phyloP scores from a whole-genome alignment of 2,113 vertebrate genomes.

The Galeopterus variegatus region DNA sequence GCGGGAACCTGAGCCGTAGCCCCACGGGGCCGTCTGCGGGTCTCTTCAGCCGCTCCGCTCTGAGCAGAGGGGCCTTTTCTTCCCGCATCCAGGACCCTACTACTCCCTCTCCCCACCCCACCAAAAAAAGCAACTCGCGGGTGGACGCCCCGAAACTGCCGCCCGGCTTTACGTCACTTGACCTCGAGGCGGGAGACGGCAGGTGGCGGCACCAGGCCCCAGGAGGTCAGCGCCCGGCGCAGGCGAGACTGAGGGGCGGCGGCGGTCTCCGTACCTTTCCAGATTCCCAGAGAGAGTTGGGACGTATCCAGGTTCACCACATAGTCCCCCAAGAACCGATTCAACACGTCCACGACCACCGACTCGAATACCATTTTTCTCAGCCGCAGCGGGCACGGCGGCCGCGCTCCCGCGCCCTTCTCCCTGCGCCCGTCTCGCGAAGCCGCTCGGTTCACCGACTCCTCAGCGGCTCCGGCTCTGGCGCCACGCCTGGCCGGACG shows the following conservation, averaged over 20 bases:
- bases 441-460: conserved; percentile 23
- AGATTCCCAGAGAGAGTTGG: conserved; percentile 97
- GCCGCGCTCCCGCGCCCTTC: neutral
- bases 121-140: neutral
- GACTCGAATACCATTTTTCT: conserved; percentile 97
- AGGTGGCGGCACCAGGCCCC: neutral
- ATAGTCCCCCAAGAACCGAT: conserved; percentile 97
- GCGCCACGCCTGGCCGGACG: neutral
- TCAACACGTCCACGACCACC: conserved; percentile 96
- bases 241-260: neutral
- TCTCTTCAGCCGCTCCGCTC: neutral
- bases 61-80: neutral
- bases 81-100: neutral
- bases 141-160: neutral
- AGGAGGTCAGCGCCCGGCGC: too few relatives aligned
- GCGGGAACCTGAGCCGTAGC: neutral
- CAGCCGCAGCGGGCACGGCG: neutral
- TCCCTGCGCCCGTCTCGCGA: neutral
- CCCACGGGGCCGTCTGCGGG: neutral
- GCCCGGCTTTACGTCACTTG: conserved; percentile 49
- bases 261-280: conserved; percentile 93
- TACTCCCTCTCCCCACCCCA: neutral
- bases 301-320: conserved; percentile 98
- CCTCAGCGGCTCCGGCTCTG: fast-evolving
- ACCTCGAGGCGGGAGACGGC: neutral